Evolutionary conservation across 2,113 vertebrate species (phyloP), one percentile per base, ranked within the genome.

Genomic region (Bubo scandiacus): DNA sequence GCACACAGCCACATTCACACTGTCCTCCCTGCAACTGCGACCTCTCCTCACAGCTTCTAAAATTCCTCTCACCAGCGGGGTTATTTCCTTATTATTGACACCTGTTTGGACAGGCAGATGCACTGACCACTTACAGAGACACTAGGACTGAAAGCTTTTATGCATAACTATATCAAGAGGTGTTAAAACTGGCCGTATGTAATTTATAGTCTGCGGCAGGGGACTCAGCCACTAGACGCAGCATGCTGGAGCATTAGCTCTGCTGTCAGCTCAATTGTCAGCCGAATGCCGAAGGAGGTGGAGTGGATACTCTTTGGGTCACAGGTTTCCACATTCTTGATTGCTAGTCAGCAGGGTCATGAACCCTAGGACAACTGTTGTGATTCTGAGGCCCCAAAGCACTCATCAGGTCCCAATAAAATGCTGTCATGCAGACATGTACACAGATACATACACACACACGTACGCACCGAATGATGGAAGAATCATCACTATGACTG

Each of bases 11-110:
- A 42, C 42, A 5, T 58, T 70, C 34, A 30, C 47, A 5, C 65
- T 38, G 58, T 67, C 65, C 29, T 80, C 45, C 52, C 71, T 55
- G 59, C 1, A 51, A 21, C 65, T 22, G 21, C 4, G 0, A n/a
- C 68, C 68, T 87, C 83, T 91, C 52, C 88, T 92, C 80, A 40
- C 86, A 82, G 86, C 92, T 96, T 96, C 91, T 95, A 94, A 79
- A 92, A 78, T 88, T 90, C 85, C 57, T 93, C 73, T 91, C 95
- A 68, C 90, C 83, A 23, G 30, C 5, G 78, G 12, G 68, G 26
- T 74, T 66, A 71, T 88, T 95, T 95, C 80, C 91, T 85, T 70
- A 42, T 87, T 80, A 68, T 88, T 42, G 61, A 83, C 81, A 90
- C 74, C 84, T 90, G 58, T 47, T 88, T 91, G 89, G 83, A 12